Conservation (phyloP, 2,888 invertebrate species). For the Cylindroiulus punctatus region DNA sequence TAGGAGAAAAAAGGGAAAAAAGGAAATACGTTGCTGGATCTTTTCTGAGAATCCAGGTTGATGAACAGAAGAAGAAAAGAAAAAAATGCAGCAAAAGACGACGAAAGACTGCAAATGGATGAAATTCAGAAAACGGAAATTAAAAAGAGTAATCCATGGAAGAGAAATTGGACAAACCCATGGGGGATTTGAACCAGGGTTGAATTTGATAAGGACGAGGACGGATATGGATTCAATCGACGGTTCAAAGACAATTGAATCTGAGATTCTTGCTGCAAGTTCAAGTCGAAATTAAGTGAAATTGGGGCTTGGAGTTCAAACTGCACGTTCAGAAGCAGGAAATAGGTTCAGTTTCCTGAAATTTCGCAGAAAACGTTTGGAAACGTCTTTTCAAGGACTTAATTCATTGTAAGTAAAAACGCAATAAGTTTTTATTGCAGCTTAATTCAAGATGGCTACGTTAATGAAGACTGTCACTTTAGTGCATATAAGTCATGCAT, state of each 20-base stretch:
- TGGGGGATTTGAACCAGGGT: not conserved
- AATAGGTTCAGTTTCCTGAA: no score
- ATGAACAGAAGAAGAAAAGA: not conserved
- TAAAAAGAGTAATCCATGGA: not conserved
- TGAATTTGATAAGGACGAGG: not conserved
- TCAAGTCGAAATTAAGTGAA: not conserved
- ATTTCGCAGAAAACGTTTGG: no score
- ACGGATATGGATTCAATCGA: not conserved
- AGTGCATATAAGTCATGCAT: no score
- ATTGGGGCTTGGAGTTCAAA: not conserved
- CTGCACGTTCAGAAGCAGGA: no score
- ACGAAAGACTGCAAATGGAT: slow-evolving; percentile 9
- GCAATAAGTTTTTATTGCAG: no score
- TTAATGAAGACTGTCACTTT: no score
- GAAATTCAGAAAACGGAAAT: slow-evolving; percentile 10
- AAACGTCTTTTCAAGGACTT: no score
- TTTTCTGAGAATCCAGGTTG: slow-evolving; percentile 1
- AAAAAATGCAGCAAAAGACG: not conserved
- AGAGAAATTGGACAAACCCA: not conserved
- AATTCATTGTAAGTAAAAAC: no score
- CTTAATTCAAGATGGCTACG: no score
- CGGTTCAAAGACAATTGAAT: not conserved
- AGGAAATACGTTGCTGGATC: not conserved
- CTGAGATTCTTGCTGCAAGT: not conserved
- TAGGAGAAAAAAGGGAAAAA: not conserved